These are phyloP conservation scores for Columba guinea DNA, from an alignment of 2,797 vertebrate species.

Conservation along the genomic window DNA sequence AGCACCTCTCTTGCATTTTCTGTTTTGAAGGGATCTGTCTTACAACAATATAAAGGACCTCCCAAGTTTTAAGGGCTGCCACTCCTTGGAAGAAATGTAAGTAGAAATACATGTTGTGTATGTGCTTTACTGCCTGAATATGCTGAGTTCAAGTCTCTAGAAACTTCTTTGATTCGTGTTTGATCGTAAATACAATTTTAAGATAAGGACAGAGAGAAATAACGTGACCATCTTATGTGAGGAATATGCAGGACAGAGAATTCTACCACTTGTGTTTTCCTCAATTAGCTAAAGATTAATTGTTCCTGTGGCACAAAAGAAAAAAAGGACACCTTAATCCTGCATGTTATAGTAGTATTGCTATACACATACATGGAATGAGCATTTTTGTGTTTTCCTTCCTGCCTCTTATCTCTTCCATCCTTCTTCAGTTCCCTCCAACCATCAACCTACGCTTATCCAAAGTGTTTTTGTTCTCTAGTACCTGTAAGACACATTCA, in stretches of 20 bases:
- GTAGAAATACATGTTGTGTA: constrained; percentile 59
- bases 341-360: background rate
- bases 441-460: background rate
- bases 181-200: background rate
- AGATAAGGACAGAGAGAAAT: background rate
- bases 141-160: background rate
- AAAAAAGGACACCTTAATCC: background rate
- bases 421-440: background rate
- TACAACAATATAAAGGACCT: constrained; percentile 90
- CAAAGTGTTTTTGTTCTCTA: background rate
- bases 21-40: constrained; percentile 89
- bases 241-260: background rate
- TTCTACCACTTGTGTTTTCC: background rate
- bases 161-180: background rate
- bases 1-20: constrained; percentile 5
- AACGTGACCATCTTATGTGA: background rate
- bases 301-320: background rate
- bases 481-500: background rate
- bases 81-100: constrained; percentile 94
- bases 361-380: rapidly evolving
- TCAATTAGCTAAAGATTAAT: background rate
- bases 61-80: constrained; percentile 88
- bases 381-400: background rate
- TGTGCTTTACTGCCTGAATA: background rate
- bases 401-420: background rate